Conservation (phyloP, 2,113 vertebrate species). For the Anseranas semipalmata region DNA sequence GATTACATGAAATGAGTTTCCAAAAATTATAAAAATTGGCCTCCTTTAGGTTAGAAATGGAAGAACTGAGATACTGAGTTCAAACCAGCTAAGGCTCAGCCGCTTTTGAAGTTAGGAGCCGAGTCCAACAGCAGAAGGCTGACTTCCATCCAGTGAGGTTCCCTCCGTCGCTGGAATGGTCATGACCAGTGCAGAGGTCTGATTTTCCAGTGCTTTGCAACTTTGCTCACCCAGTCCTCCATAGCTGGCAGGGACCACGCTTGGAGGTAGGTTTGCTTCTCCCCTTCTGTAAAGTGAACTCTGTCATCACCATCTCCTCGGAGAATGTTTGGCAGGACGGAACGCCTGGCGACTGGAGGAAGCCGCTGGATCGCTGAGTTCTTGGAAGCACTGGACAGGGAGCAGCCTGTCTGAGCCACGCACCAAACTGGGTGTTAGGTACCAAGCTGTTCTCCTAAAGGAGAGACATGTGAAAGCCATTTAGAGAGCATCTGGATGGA, state of each 20-base stretch:
- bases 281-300: not conserved
- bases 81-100: not conserved
- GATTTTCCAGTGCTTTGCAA: not conserved
- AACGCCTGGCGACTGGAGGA: not conserved
- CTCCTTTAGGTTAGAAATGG: slow-evolving; percentile 51
- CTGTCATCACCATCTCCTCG: not conserved
- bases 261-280: not conserved
- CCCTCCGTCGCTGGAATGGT: not conserved
- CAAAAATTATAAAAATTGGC: slow-evolving; percentile 59
- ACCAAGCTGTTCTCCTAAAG: not conserved
- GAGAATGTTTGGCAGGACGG: slow-evolving; percentile 20
- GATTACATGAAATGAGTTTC: slow-evolving; percentile 44
- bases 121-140: not conserved
- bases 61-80: slow-evolving; percentile 49
- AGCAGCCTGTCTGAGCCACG: not conserved
- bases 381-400: slow-evolving; percentile 15
- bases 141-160: not conserved
- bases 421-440: not conserved
- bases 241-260: not conserved
- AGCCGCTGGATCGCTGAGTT: not conserved
- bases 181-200: not conserved
- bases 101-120: not conserved
- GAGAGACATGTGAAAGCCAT: slow-evolving; percentile 15
- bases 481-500: slow-evolving; percentile 20
- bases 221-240: not conserved